phyloP scores from a whole-genome alignment of 2,888 invertebrate genomes.

The Brachypalpus laphriformis region DNA sequence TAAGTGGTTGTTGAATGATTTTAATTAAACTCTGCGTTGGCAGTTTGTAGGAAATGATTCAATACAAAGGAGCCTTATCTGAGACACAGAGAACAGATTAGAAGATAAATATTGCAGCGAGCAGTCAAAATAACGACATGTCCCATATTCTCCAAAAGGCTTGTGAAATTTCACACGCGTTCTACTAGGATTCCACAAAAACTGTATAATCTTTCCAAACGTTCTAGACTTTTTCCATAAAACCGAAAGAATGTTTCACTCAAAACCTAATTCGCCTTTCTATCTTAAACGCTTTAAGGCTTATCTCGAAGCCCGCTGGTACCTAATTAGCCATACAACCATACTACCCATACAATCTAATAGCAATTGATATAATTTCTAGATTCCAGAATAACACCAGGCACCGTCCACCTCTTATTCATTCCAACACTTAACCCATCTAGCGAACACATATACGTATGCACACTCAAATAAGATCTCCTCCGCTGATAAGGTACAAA shows the following conservation, averaged over 20 bases:
- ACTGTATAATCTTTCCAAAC: too few species aligned
- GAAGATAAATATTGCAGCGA: too few species aligned
- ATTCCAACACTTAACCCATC: background rate
- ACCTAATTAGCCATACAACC: slow-evolving; percentile 51
- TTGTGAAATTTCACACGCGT: too few species aligned
- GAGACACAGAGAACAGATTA: too few species aligned
- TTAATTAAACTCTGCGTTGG: slow-evolving; percentile 35
- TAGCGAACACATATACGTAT: background rate
- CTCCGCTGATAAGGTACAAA: slow-evolving; percentile 63
- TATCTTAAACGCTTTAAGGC: slow-evolving; percentile 24
- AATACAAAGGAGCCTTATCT: too few species aligned
- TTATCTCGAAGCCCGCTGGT: slow-evolving; percentile 46
- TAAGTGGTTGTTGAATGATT: slow-evolving; percentile 44
- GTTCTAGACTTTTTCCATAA: background rate
- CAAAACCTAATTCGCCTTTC: background rate
- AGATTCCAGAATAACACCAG: background rate
- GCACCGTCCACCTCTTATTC: background rate
- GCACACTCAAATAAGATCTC: slow-evolving; percentile 45
- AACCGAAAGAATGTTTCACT: background rate
- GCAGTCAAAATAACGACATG: too few species aligned
- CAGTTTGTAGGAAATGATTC: too few species aligned
- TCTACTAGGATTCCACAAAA: too few species aligned
- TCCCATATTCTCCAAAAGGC: too few species aligned
- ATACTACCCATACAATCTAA: slow-evolving; percentile 29
- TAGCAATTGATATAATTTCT: slow-evolving; percentile 37